phyloP scores from a whole-genome alignment of 2,113 vertebrate species.

The Rhabdornis inornatus region DNA sequence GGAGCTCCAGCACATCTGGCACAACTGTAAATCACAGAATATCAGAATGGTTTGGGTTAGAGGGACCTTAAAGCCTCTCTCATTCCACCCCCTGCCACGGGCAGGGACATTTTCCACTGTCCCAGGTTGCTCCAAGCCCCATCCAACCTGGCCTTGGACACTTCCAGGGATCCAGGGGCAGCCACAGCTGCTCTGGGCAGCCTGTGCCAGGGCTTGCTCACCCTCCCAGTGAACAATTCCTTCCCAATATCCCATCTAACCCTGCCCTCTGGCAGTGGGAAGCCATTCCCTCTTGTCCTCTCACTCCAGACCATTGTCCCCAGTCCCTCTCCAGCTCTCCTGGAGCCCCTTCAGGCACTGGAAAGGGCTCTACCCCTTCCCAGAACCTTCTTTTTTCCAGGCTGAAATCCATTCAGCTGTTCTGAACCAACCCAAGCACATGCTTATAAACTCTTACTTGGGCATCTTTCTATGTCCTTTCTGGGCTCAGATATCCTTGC shows the following conservation, averaged over 20 bases:
- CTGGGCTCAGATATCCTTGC: not conserved
- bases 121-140: accelerated
- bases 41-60: not conserved
- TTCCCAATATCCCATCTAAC: accelerated
- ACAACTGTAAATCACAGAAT: not conserved
- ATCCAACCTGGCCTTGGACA: accelerated
- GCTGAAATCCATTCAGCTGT: not conserved
- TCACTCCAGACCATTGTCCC: accelerated
- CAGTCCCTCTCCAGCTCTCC: not conserved
- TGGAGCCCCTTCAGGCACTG: not conserved
- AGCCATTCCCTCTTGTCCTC: not conserved
- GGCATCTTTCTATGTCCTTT: not conserved
- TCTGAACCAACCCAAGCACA: not conserved
- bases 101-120: not conserved
- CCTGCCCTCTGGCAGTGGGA: not conserved
- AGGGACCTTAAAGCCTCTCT: not conserved
- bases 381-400: not conserved
- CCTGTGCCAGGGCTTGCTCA: accelerated
- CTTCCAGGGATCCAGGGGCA: not conserved
- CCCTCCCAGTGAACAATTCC: not conserved
- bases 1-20: not conserved
- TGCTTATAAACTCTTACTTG: not conserved
- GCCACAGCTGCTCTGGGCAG: not conserved
- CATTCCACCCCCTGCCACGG: not conserved
- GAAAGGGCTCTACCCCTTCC: not conserved